Evolutionary conservation across 2,113 vertebrate species (phyloP).

Genomic region (Nibea coibor): DNA sequence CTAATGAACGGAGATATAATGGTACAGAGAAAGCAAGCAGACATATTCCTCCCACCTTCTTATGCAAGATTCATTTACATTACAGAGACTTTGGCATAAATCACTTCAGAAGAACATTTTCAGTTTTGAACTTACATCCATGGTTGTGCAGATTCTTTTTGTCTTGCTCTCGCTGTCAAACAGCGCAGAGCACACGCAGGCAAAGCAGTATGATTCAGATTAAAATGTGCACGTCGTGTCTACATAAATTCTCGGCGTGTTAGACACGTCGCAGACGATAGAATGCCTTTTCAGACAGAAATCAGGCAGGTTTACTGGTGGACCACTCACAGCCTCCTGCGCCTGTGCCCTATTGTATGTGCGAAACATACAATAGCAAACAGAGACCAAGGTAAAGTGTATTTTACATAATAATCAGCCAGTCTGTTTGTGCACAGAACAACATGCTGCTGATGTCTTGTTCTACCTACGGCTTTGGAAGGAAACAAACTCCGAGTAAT

Average conservation of each 20-base stretch:
- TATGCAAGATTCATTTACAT: constrained; percentile 61
- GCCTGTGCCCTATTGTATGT: background rate
- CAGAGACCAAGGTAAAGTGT: background rate
- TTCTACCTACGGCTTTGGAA: constrained; percentile 3
- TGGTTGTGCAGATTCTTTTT: background rate
- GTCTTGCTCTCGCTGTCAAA: constrained; percentile 10
- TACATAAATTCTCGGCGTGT: background rate
- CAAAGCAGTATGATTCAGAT: background rate
- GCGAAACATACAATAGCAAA: background rate
- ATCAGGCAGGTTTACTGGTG: background rate
- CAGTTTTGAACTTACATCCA: constrained; percentile 40
- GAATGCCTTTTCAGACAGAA: background rate
- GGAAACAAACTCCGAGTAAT: constrained; percentile 6
- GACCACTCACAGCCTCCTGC: background rate
- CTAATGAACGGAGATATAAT: constrained; percentile 70
- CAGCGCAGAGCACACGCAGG: background rate
- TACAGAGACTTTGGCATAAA: constrained; percentile 39
- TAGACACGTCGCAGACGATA: background rate
- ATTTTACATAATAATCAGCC: constrained; percentile 25
- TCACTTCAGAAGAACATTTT: constrained; percentile 29
- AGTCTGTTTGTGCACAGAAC: background rate
- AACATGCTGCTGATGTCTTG: background rate
- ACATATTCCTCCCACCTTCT: constrained; percentile 63
- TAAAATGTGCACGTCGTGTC: background rate
- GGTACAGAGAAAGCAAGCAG: constrained; percentile 49